These are phyloP conservation scores for Amblyjoppa proteus DNA, from an alignment of 2,888 invertebrate genomes.

Conservation along the genomic window DNA sequence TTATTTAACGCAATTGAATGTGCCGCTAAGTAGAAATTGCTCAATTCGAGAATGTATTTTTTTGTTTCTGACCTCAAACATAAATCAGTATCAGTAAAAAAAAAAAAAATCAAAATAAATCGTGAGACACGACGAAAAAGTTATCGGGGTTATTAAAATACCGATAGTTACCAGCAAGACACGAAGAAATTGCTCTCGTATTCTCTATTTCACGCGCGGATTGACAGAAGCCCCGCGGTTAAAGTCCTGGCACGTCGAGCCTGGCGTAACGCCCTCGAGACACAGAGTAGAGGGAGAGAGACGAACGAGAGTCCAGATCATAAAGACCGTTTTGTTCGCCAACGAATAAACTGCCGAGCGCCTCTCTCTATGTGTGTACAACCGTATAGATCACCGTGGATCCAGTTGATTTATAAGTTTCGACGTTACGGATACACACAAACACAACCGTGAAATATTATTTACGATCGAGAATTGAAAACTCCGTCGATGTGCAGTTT, in stretches of 20 bases:
- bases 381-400: conserved; percentile 67
- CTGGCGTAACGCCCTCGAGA: conserved; percentile 66
- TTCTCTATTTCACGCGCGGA: conserved; percentile 70
- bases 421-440: conserved; percentile 60
- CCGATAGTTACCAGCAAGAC: conserved; percentile 50
- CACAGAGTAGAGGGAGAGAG: conserved; percentile 68
- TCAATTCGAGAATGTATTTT: not conserved
- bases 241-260: conserved; percentile 64
- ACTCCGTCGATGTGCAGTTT: conserved; percentile 60
- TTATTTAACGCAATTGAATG: conserved; percentile 13
- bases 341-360: conserved; percentile 67
- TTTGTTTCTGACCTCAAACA: not conserved
- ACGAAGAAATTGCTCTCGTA: conserved; percentile 65
- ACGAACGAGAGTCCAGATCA: conserved; percentile 61
- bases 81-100: not conserved
- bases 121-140: conserved; percentile 8
- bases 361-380: conserved; percentile 58
- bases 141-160: conserved; percentile 65
- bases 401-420: conserved; percentile 68
- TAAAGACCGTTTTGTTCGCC: conserved; percentile 76
- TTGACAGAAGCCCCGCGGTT: conserved; percentile 70
- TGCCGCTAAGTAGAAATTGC: not conserved
- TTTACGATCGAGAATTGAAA: conserved; percentile 68
- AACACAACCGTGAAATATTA: conserved; percentile 52
- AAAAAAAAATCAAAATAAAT: not conserved